Percentiles rank a stretch among this genome's conserved stretches.
phyloP scores from a whole-genome alignment of 2,797 vertebrate species.

The Microctenopoma stevenorrisi region DNA sequence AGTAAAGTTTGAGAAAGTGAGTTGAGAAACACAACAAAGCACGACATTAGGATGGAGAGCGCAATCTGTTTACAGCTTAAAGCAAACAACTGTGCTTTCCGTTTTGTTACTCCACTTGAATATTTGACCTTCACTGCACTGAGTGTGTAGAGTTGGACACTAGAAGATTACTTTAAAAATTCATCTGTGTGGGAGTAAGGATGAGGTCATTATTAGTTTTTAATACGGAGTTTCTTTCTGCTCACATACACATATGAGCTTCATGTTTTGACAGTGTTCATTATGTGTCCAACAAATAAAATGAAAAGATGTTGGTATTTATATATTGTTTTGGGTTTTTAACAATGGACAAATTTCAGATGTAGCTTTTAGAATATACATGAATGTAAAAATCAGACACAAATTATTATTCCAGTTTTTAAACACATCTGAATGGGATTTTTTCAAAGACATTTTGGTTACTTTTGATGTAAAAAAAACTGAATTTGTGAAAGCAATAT shows the following conservation, averaged over 20 bases:
- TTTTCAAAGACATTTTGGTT: neutral
- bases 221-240: neutral
- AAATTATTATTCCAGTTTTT: neutral
- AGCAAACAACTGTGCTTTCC: constrained; percentile 5
- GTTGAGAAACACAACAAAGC: neutral
- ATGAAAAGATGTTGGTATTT: neutral
- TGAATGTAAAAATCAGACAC: neutral
- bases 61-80: neutral
- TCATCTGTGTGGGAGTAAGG: neutral
- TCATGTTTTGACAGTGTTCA: neutral
- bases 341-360: neutral
- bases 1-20: neutral
- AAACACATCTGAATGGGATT: neutral
- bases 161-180: constrained; percentile 3
- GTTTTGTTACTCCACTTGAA: constrained; percentile 4
- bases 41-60: neutral
- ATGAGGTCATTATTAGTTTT: too few species aligned
- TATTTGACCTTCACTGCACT: constrained; percentile 23
- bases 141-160: constrained; percentile 3
- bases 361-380: neutral
- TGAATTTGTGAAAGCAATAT: constrained; percentile 6
- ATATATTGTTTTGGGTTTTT: neutral
- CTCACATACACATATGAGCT: neutral
- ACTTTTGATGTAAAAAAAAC: neutral
- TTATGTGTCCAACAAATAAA: neutral